Base-by-base conservation (phyloP, 1,140 invertebrate genomes). In the Zaprionus kolodkinae region DNA sequence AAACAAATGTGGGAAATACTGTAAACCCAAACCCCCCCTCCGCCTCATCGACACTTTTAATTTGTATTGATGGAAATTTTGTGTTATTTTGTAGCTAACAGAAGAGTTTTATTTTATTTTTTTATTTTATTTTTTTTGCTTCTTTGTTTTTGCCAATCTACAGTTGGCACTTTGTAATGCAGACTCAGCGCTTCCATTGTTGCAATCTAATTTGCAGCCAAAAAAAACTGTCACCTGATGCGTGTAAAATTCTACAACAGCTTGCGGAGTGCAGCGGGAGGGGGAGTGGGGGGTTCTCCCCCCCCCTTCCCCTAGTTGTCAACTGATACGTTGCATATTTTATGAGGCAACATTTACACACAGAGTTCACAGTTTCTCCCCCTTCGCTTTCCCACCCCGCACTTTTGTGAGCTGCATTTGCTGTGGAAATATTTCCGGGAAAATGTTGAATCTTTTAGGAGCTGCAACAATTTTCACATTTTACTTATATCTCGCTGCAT, bases 131-230 rank as follows among this genome's bases (percentile, higher is more conserved):
- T n/a, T 21, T 21, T 21, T 21, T 21, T 2, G 1, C 21, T 21
- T 21, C 2, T 21, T 21, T 21, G 2, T 21, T 21, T 21, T 21
- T 2, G 15, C 7, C 15, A 17, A 45, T 57, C 7, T 15, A 27
- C 30, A 10, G 25, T 27, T 43, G 21, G 15, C 11, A 61, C 57
- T 70, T 75, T 75, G 36, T 77, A 48, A 52, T 35, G 60, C 66
- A 30, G 27, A 66, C 56, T 17, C 36, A 52, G 75, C 60, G 13
- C 50, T 78, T 69, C 40, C 69, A 54, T 62, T 73, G 60, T 75
- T 78, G 74, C 66, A 81, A 75, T 72, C 78, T 69, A 72, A 86
- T 78, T 86, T 85, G 48, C 40, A 61, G 36, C 12, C 25, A 30
- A 11, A 12, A 11, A 12, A 67, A 72, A 72, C 27, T 72, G 70